These are phyloP conservation scores for Maccullochella peelii DNA, from an alignment of 2,113 vertebrate species.

Conservation along the genomic window DNA sequence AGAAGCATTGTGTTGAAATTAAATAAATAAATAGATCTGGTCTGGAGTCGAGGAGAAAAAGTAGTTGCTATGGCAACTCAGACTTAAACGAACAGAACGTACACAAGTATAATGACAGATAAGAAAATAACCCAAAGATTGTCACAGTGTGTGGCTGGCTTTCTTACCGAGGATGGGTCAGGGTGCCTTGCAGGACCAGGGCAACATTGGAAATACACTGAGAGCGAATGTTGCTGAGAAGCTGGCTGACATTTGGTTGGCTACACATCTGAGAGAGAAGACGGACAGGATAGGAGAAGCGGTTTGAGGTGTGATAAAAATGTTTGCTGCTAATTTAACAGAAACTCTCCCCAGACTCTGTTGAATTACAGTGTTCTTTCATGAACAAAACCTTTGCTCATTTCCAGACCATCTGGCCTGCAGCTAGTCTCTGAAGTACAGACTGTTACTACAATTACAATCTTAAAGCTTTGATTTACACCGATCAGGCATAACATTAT, in stretches of 20 bases:
- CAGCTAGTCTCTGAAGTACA: conserved; percentile 34
- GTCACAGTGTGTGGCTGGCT: not conserved
- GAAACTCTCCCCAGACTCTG: conserved; percentile 7
- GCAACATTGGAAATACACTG: conserved; percentile 98
- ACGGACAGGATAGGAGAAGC: not conserved
- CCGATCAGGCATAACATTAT: too few species aligned
- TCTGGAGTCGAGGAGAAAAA: conserved; percentile 43
- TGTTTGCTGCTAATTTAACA: conserved; percentile 27
- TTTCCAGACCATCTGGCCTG: conserved; percentile 29
- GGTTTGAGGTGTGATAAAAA: conserved; percentile 14
- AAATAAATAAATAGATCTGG: conserved; percentile 18
- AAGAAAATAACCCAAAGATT: not conserved
- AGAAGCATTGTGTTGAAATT: conserved; percentile 10
- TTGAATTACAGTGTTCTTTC: conserved; percentile 25
- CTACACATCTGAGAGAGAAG: conserved; percentile 91
- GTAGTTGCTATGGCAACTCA: conserved; percentile 71
- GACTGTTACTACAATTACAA: too few species aligned
- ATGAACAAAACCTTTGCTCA: not conserved
- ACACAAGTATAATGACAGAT: not conserved
- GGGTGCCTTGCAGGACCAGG: conserved; percentile 93
- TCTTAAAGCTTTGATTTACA: too few species aligned
- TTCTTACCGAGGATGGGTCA: conserved; percentile 94
- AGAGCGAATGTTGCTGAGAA: conserved; percentile 98
- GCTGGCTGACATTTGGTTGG: conserved; percentile 96
- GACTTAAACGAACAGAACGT: conserved; percentile 30